Base-by-base conservation (phyloP, 1,140 invertebrate genomes). In the Drosophila lowei region DNA sequence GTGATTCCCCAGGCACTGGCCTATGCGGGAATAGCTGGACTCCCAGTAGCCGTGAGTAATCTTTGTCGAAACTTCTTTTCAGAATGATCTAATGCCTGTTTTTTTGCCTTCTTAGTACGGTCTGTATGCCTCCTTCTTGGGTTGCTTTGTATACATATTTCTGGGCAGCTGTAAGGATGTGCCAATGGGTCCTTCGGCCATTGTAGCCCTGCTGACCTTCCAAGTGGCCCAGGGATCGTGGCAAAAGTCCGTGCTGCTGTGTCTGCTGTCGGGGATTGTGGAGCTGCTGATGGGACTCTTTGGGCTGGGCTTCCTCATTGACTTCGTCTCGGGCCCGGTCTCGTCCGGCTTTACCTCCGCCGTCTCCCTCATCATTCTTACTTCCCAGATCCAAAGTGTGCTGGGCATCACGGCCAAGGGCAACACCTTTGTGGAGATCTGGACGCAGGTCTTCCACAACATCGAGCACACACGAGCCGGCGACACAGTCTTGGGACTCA, bases 331-430 rank as follows among this genome's bases (percentile, higher is more conserved):
- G 0, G 96, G 96, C 4, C 97, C 97, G 0, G 97, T 98, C 0
- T 97, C 97, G 11, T 97, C 96, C 9, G 97, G 97, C 13, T 99
- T 98, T 89, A 98, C 97, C 0, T 97, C 97, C 1, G 97, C 97
- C 0, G 97, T 97, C 9, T 97, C 97, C 15, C 93, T 99, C 15
- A 97, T 97, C 64, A 98, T 98, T 50, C 94, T 97, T 1, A 95
- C 95, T 2, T 97, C 97, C 1, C 97, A 98, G 93, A 92, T 98
- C 8, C 98, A 97, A 92, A 95, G 96, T 74, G 91, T 98, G 18
- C 93, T 97, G 15, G 96, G 96, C 1, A 96, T 98, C 47, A 92
- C 92, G 8, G 96, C 96, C 3, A 94, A 93, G 21, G 96, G 95
- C 5, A 93, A 92, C 15, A 96, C 94, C 8, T 96, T 97, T 79